Conservation (phyloP, 2,113 vertebrate species). For the Saguinus midas region DNA sequence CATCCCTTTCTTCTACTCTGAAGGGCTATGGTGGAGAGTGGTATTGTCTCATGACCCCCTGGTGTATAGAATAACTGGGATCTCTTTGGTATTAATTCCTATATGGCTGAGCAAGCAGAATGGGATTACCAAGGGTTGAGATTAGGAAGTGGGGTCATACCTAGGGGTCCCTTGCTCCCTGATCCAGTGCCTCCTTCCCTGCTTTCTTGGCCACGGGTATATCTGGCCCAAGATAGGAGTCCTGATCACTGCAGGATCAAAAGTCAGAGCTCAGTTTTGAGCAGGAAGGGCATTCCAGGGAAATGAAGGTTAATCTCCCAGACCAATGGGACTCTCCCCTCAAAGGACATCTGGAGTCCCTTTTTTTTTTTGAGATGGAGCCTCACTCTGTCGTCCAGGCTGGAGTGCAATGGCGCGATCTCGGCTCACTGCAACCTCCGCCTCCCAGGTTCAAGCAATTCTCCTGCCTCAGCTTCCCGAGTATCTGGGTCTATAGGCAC, state of each 20-base stretch:
- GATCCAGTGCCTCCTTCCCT: background rate
- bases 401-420: too few species aligned
- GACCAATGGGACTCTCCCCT: conserved; percentile 29
- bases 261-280: background rate
- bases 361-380: too few species aligned
- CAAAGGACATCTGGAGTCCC: background rate
- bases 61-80: background rate
- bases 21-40: background rate
- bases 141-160: background rate
- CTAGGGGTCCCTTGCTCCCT: background rate
- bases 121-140: background rate
- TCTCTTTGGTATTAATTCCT: background rate
- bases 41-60: background rate
- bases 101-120: conserved; percentile 7
- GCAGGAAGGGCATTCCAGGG: background rate
- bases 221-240: conserved; percentile 13
- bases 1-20: background rate
- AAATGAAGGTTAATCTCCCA: conserved; percentile 35
- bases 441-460: too few species aligned
- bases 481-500: too few species aligned
- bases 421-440: too few species aligned
- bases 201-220: background rate
- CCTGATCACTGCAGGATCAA: background rate
- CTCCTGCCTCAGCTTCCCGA: too few species aligned
- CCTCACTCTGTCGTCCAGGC: too few species aligned